These are phyloP conservation scores for Oceanodroma leucorhoa DNA, from an alignment of 2,797 vertebrate species.

Conservation along the genomic window DNA sequence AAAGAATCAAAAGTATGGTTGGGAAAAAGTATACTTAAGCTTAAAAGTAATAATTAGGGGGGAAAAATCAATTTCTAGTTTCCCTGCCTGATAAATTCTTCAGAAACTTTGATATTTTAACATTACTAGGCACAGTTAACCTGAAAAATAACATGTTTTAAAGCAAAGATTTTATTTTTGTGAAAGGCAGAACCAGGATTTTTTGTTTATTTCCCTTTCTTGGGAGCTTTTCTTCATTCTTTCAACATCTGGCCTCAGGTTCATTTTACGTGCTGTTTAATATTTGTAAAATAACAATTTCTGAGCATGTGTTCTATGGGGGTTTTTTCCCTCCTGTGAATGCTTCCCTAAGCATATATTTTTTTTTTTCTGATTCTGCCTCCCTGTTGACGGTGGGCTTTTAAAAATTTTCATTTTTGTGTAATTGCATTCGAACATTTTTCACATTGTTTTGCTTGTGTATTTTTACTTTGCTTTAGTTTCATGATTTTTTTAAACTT, in stretches of 20 bases:
- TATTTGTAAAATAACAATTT: background rate
- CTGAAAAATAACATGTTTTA: background rate
- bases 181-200: background rate
- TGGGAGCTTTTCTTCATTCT: background rate
- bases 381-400: background rate
- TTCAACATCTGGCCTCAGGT: background rate
- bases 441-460: background rate
- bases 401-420: background rate
- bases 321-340: fast-evolving
- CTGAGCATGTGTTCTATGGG: background rate
- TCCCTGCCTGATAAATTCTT: background rate
- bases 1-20: background rate
- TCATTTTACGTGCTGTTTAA: background rate
- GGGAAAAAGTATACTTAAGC: background rate
- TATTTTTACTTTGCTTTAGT: background rate
- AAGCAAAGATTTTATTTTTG: background rate
- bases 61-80: background rate
- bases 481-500: background rate
- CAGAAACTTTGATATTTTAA: background rate
- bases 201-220: background rate
- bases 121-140: background rate
- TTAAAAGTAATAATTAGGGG: background rate
- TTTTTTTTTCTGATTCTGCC: background rate
- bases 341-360: background rate
- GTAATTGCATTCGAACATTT: background rate